Base-by-base conservation (phyloP, 2,113 vertebrate genomes). In the Thinocorus orbignyianus region DNA sequence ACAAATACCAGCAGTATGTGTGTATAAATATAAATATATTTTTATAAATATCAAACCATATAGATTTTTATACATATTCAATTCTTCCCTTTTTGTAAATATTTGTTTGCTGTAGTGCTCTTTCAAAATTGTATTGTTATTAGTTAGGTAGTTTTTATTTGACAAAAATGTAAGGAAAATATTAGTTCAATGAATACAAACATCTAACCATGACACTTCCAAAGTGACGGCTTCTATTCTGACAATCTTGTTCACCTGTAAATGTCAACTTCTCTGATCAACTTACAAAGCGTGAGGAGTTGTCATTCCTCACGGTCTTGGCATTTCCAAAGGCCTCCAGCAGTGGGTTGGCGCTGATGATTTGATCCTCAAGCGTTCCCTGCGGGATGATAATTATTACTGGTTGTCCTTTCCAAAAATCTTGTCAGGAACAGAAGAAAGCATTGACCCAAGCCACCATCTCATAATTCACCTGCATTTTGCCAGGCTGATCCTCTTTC, bases 241-340 rank as follows among this genome's bases (percentile, higher is more conserved):
- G 35, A 66, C 33, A 62, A 24, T 5, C 15, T 48, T 39, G 6
- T 52, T 79, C 17, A 54, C 24, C 15, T 14, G 10, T 22, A 31
- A 69, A 78, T 26, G 18, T 42, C 24, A 61, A 6, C 2, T 66
- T 70, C 25, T 51, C 14, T 51, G 12, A 60, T 25, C 5, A 88
- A 41, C 97, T 97, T 20, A 98, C 98, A 81, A 98, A 98, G 28
- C 98, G 98, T 20, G 98, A 98, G 28, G 98, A 98, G 42, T 98
- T 98, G 95, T 98, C 98, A 0, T 98, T 98, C 86, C 98, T 98
- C 87, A 98, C 97, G 0, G 98, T 98, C 97, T 98, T 98, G 90
- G 98, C 98, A 0, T 98, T 98, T 18, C 98, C 98, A 46, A 98
- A 98, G 42, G 98, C 98, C 73, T 98, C 98, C 94, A 98, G 93